Conservation (phyloP, 2,113 vertebrate genomes). For the Neodontobutis hainanensis region DNA sequence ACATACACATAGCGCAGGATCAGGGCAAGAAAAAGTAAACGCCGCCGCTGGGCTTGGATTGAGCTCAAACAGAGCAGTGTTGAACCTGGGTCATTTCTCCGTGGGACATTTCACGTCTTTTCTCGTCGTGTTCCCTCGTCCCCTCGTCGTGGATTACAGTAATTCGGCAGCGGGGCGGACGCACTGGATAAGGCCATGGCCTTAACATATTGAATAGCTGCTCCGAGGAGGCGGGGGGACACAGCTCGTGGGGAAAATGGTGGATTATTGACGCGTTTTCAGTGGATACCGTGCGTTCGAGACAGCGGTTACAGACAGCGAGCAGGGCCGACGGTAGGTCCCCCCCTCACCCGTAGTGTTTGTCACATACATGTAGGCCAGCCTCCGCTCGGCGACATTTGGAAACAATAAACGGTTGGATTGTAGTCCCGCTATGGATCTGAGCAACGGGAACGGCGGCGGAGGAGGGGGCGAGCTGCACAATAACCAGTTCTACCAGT, state of each 20-base stretch:
- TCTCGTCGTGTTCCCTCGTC: background rate
- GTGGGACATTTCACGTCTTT: conserved; percentile 30
- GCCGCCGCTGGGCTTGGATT: conserved; percentile 57
- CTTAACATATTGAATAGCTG: conserved; percentile 74
- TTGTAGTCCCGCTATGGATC: conserved; percentile 82
- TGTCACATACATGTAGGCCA: conserved; percentile 32
- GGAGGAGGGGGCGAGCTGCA: conserved; percentile 84
- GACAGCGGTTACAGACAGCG: conserved; percentile 4
- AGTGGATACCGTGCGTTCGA: conserved; percentile 5
- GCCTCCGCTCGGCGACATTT: conserved; percentile 13
- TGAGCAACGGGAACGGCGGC: conserved; percentile 83
- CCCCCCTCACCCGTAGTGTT: conserved; percentile 10
- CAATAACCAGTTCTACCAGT: conserved; percentile 84
- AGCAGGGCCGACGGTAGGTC: conserved; percentile 26
- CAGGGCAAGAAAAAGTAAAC: conserved; percentile 70
- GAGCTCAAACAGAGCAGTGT: conserved; percentile 47
- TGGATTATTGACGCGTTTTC: conserved; percentile 59
- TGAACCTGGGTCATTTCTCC: conserved; percentile 22
- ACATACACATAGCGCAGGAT: conserved; percentile 57
- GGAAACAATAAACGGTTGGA: conserved; percentile 43
- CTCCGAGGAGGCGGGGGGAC: conserved; percentile 41
- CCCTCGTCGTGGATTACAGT: conserved; percentile 57
- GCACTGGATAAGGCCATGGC: conserved; percentile 77
- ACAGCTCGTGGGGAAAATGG: conserved; percentile 66
- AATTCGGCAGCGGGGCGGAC: conserved; percentile 45